These are phyloP conservation scores for Batillaria attramentaria DNA, from an alignment of 1,140 invertebrate genomes.

Conservation along the genomic window DNA sequence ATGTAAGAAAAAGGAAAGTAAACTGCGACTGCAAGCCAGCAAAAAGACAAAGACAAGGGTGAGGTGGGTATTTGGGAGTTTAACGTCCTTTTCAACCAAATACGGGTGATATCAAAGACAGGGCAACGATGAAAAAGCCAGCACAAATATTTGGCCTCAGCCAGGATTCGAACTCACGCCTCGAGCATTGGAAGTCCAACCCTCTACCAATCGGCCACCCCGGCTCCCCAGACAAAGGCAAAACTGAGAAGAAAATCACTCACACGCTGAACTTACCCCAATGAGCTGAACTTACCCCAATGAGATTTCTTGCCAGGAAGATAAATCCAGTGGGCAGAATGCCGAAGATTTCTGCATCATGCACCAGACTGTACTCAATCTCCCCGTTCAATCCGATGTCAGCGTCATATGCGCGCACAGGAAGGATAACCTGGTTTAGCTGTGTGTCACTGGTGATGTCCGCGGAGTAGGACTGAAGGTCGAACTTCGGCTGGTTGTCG, in stretches of 20 bases:
- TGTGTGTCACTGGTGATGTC: slow-evolving; percentile 34
- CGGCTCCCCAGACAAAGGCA: too few relatives aligned
- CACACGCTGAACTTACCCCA: neutral
- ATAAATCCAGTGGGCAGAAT: slow-evolving; percentile 19
- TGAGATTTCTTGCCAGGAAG: neutral
- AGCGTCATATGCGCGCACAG: slow-evolving; percentile 60
- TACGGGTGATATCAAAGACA: too few relatives aligned
- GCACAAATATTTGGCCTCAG: too few relatives aligned
- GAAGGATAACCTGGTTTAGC: slow-evolving; percentile 40
- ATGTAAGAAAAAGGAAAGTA: neutral
- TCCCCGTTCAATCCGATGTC: slow-evolving; percentile 62
- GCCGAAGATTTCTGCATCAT: slow-evolving; percentile 8
- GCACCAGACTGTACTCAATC: slow-evolving; percentile 56
- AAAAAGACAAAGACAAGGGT: too few relatives aligned
- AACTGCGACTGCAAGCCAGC: neutral
- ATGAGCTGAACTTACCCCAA: slow-evolving; percentile 19
- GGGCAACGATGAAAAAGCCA: too few relatives aligned
- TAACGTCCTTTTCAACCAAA: too few relatives aligned
- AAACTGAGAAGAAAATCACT: too few relatives aligned
- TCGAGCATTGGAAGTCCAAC: too few relatives aligned
- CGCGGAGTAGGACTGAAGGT: slow-evolving; percentile 58
- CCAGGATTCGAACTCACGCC: too few relatives aligned
- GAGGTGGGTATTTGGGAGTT: too few relatives aligned
- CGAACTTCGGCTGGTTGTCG: slow-evolving; percentile 90
- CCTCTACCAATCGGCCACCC: too few relatives aligned